A percentile compares a stretch with the other conserved stretches of the same genome.
Evolutionary conservation across 2,797 vertebrate genomes (phyloP).

Genomic region (Oryzias dopingdopingensis): DNA sequence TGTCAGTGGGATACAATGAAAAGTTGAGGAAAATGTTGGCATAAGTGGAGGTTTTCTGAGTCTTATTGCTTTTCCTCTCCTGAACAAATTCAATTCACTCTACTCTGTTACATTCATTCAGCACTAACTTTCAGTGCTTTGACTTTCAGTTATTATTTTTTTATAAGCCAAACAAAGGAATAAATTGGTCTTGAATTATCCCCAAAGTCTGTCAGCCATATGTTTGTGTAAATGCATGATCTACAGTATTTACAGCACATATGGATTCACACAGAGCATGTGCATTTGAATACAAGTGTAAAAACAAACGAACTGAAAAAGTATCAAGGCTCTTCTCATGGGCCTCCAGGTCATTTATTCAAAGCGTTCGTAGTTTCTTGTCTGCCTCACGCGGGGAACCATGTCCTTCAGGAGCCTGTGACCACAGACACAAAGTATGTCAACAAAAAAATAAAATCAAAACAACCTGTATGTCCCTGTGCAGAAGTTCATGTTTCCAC

Average conservation of each 20-base stretch:
- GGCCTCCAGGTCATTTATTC: constrained; percentile 77
- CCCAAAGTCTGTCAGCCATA: constrained; percentile 19
- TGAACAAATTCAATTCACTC: constrained; percentile 7
- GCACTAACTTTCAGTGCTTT: too few relatives aligned
- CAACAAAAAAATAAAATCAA: neutral
- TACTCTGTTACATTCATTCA: neutral
- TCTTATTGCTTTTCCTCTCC: constrained; percentile 7
- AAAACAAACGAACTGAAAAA: constrained; percentile 28
- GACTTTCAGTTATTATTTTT: too few relatives aligned
- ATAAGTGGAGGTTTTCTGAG: constrained; percentile 3
- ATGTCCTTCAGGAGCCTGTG: constrained; percentile 91
- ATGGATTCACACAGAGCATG: constrained; percentile 14
- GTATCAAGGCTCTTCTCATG: constrained; percentile 20
- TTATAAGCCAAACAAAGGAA: constrained; percentile 3
- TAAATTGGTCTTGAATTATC: constrained; percentile 23
- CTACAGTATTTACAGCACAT: constrained; percentile 42
- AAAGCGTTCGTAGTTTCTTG: constrained; percentile 94
- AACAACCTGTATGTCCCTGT: neutral
- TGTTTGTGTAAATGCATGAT: constrained; percentile 17
- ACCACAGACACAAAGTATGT: constrained; percentile 27
- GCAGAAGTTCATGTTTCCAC: neutral
- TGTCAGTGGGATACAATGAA: neutral
- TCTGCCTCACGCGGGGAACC: constrained; percentile 91
- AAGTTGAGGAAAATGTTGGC: neutral
- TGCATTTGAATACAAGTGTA: constrained; percentile 13